Evolutionary conservation across 23 tunicate genomes (phyloP).

Genomic region (Ascidia mentula): DNA sequence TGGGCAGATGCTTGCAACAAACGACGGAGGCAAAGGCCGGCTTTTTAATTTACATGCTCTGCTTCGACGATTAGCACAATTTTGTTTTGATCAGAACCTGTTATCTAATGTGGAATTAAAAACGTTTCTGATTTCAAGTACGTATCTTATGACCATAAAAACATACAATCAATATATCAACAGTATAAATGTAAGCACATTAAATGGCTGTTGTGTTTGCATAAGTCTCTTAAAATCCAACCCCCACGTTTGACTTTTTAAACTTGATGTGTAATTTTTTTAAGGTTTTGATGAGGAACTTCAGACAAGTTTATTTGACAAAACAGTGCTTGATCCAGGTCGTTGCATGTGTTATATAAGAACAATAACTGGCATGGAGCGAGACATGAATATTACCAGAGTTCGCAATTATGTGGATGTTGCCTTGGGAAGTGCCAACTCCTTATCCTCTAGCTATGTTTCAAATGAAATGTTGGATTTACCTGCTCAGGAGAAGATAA

Average conservation of each 20-base stretch:
- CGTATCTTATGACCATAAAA: not conserved
- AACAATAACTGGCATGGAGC: constrained; percentile 42
- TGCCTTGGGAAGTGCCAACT: not conserved
- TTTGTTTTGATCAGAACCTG: not conserved
- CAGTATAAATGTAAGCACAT: not conserved
- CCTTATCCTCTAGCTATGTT: constrained; percentile 11
- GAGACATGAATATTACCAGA: constrained; percentile 30
- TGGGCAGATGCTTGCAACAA: not conserved
- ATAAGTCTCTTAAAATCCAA: not conserved
- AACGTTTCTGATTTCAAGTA: constrained; percentile 3
- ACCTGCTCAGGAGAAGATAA: constrained; percentile 16
- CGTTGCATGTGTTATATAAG: constrained; percentile 37
- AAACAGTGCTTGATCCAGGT: not conserved
- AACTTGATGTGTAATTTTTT: not conserved
- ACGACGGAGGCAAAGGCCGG: not conserved
- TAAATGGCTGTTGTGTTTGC: not conserved
- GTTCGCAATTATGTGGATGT: constrained; percentile 27
- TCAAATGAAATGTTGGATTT: constrained; percentile 43
- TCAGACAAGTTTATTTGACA: not conserved
- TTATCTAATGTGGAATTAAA: not conserved
- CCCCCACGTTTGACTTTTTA: not conserved
- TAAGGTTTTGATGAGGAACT: constrained; percentile 33
- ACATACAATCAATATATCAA: not conserved
- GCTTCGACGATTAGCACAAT: not conserved
- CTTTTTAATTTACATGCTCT: not conserved